These are phyloP conservation scores for Selenia dentaria DNA, from an alignment of 2,888 invertebrate genomes.

Conservation along the genomic window DNA sequence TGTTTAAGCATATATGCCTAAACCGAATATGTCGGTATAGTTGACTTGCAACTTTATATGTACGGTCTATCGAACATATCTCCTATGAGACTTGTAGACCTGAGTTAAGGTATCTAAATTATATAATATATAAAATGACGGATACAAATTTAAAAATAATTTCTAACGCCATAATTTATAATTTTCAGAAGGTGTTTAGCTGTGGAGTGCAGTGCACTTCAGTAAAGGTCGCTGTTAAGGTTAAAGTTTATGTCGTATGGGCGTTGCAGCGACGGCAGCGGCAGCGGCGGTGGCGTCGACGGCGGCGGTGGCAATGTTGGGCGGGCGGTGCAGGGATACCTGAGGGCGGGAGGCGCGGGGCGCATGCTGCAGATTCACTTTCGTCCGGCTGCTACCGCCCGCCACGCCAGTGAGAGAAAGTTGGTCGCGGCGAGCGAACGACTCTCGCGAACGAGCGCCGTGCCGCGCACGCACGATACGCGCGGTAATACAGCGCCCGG, in stretches of 20 bases:
- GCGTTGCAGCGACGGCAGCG: constrained; percentile 59
- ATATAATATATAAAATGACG: too few relatives aligned
- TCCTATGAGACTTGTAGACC: too few relatives aligned
- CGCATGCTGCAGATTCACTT: constrained; percentile 82
- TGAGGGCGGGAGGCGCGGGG: constrained; percentile 56
- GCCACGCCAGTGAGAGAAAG: constrained; percentile 84
- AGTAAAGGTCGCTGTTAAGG: constrained; percentile 81
- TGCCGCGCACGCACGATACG: constrained; percentile 70
- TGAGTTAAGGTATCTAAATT: too few relatives aligned
- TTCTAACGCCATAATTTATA: neutral
- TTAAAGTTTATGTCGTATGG: constrained; percentile 77
- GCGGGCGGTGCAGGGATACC: constrained; percentile 67
- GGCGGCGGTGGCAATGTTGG: constrained; percentile 56
- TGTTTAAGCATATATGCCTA: too few relatives aligned
- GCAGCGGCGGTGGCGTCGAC: constrained; percentile 50
- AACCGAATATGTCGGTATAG: too few relatives aligned
- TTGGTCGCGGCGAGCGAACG: constrained; percentile 82
- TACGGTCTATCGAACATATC: too few relatives aligned
- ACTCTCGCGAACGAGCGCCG: constrained; percentile 77
- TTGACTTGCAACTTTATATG: too few relatives aligned
- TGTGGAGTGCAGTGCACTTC: constrained; percentile 71
- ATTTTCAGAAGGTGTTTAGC: constrained; percentile 36
- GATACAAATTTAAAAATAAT: too few relatives aligned
- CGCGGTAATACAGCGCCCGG: constrained; percentile 56
- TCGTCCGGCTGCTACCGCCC: constrained; percentile 77